phyloP scores from a whole-genome alignment of 2,797 vertebrate species.

The Typhlichthys subterraneus region DNA sequence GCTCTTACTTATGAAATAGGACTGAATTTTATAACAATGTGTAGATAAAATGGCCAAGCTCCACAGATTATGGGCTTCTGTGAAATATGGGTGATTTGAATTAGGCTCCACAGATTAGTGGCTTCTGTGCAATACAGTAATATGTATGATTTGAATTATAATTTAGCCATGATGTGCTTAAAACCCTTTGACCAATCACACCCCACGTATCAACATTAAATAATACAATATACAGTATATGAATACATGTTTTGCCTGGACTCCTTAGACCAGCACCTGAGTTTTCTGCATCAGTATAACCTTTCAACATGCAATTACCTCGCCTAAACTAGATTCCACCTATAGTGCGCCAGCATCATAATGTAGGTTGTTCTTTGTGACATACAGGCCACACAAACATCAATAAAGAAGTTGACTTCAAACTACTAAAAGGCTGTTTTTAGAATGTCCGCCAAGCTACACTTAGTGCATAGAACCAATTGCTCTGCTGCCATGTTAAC shows the following conservation, averaged over 20 bases:
- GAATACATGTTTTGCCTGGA: neutral
- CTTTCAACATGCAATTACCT: neutral
- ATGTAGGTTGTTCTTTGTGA: neutral
- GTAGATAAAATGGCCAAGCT: constrained; percentile 46
- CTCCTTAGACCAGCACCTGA: neutral
- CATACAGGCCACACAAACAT: neutral
- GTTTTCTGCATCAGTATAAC: neutral
- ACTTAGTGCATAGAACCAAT: constrained; percentile 1
- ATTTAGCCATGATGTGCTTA: constrained; percentile 38
- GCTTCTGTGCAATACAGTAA: constrained; percentile 70
- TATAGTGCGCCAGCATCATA: constrained; percentile 1
- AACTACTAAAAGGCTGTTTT: neutral
- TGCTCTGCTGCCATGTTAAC: neutral
- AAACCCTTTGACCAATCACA: constrained; percentile 29
- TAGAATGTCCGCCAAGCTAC: neutral
- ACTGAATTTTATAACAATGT: constrained; percentile 62
- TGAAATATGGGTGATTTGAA: too few relatives aligned
- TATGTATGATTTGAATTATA: constrained; percentile 67
- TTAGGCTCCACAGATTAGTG: constrained; percentile 67
- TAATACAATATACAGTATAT: neutral
- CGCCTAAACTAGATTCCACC: neutral
- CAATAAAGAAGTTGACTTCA: neutral
- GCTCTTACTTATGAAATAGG: constrained; percentile 11
- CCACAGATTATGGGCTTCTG: neutral
- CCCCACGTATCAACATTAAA: neutral